These are phyloP conservation scores for Synanthedon formicaeformis DNA, from an alignment of 2,888 invertebrate genomes.

Conservation along the genomic window DNA sequence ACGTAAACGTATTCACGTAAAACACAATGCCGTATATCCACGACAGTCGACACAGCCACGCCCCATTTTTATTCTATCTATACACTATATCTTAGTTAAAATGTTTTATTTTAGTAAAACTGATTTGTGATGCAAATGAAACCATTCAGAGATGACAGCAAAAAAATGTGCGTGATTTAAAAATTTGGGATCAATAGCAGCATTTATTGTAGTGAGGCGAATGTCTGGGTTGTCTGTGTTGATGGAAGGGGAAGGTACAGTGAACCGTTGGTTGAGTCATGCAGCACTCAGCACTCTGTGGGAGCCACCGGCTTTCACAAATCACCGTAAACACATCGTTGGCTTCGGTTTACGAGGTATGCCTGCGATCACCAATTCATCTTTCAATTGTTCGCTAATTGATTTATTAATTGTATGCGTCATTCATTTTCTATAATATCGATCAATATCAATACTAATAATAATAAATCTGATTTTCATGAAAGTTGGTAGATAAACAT, in stretches of 20 bases:
- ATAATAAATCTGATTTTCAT: no score
- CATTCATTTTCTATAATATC: not conserved
- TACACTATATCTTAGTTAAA: no score
- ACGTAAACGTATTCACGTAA: no score
- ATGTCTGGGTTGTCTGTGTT: not conserved
- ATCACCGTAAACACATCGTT: slow-evolving; percentile 56
- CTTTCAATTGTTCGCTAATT: not conserved
- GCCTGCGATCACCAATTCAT: not conserved
- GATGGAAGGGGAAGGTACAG: slow-evolving; percentile 18
- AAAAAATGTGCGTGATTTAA: slow-evolving; percentile 2
- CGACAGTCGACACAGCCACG: no score
- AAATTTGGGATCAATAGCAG: slow-evolving; percentile 23
- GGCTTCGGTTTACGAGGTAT: slow-evolving; percentile 15
- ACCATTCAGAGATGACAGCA: not conserved
- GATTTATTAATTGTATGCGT: not conserved
- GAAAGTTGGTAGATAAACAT: no score
- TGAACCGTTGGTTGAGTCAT: slow-evolving; percentile 34
- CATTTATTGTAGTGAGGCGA: not conserved
- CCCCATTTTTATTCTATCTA: no score
- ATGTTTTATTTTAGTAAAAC: slow-evolving; percentile 14
- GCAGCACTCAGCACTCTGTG: not conserved
- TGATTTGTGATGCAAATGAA: slow-evolving; percentile 8
- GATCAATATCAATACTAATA: no score
- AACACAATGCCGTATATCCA: no score
- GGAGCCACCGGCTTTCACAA: slow-evolving; percentile 55